These are phyloP conservation scores for Toxotes chatareus DNA, from an alignment of 2,113 vertebrate genomes.

Conservation along the genomic window DNA sequence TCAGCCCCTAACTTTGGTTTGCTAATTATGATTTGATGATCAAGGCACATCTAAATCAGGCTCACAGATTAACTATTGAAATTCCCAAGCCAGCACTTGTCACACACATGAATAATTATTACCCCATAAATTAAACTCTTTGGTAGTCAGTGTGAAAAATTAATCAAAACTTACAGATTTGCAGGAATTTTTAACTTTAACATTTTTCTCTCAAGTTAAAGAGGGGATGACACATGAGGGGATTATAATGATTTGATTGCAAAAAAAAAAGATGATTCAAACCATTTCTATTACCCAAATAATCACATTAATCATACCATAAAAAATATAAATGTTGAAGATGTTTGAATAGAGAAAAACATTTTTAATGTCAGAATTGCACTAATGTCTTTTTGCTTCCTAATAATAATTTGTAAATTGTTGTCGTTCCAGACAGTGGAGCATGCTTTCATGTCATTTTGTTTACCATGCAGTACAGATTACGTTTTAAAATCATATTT, in stretches of 20 bases:
- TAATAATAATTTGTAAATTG: no score
- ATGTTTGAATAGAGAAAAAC: no score
- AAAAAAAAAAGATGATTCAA: slow-evolving; percentile 4
- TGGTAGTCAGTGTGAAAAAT: slow-evolving; percentile 44
- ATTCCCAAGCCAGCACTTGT: slow-evolving; percentile 66
- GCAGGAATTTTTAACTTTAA: slow-evolving; percentile 30
- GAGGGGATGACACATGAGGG: not conserved
- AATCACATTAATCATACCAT: not conserved
- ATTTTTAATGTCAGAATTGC: not conserved
- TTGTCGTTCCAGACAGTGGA: no score
- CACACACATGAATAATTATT: slow-evolving; percentile 72
- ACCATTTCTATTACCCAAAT: not conserved
- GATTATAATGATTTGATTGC: not conserved
- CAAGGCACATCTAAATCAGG: slow-evolving; percentile 72
- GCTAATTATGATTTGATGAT: slow-evolving; percentile 79
- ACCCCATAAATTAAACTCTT: slow-evolving; percentile 70
- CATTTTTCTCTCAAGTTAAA: not conserved
- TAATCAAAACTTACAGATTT: slow-evolving; percentile 43
- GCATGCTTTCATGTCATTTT: not conserved
- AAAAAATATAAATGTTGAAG: no score
- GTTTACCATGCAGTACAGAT: not conserved
- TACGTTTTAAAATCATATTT: not conserved
- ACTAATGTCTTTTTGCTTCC: no score
- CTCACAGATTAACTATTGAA: slow-evolving; percentile 70
- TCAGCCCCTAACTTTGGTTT: slow-evolving; percentile 68